Conservation (phyloP, 30 jellyfish, hydroid and myxozoan species). For the Chrysaora quinquecirrha region DNA sequence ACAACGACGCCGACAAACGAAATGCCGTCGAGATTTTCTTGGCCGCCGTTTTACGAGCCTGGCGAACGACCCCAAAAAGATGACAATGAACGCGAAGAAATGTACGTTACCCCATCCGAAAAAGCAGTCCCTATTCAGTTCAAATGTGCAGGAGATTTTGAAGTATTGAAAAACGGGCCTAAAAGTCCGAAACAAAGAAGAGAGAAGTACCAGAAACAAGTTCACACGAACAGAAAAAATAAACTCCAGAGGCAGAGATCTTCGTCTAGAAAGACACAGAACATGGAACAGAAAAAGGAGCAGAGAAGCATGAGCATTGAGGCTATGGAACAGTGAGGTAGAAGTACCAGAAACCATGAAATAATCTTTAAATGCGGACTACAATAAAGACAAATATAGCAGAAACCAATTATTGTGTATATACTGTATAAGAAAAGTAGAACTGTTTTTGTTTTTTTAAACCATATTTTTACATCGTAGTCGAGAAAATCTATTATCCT, state of each 20-base stretch:
- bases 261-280: constrained; percentile 10
- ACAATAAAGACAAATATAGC: too few relatives aligned
- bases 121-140: constrained; percentile 51
- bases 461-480: too few relatives aligned
- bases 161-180: background rate
- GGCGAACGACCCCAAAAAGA: background rate
- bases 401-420: too few relatives aligned
- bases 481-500: too few relatives aligned
- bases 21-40: constrained; percentile 13
- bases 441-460: too few relatives aligned
- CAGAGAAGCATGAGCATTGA: background rate
- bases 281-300: background rate
- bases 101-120: constrained; percentile 58
- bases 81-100: constrained; percentile 40
- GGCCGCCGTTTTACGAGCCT: background rate
- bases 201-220: background rate
- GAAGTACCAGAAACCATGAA: too few relatives aligned
- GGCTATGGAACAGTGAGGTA: too few relatives aligned
- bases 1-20: constrained; percentile 50
- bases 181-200: background rate
- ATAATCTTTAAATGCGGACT: too few relatives aligned
- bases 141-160: background rate
- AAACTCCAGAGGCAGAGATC: constrained; percentile 32
- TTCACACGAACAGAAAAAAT: background rate
- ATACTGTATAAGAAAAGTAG: too few relatives aligned